Conservation (phyloP, 2,797 vertebrate genomes). For the Lateolabrax maculatus region DNA sequence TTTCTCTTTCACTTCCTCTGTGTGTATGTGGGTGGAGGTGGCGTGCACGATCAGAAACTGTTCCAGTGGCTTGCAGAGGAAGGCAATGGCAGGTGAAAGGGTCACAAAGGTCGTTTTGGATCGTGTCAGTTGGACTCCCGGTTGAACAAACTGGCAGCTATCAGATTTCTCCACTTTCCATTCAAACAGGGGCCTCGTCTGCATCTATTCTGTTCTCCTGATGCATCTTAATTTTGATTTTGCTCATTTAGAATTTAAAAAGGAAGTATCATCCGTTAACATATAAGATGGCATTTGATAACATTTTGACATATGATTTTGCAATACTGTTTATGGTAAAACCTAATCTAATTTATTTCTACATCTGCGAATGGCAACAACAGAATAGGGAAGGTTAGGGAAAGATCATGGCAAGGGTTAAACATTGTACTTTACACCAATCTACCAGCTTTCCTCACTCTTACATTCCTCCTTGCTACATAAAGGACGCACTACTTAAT, state of each 20-base stretch:
- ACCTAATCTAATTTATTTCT: neutral
- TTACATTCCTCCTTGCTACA: neutral
- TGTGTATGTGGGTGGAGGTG: conserved; percentile 9
- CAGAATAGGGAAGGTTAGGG: neutral
- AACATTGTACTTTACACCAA: neutral
- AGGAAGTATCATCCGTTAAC: neutral
- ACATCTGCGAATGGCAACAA: neutral
- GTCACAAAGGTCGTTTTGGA: neutral
- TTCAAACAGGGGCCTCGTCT: too few relatives aligned
- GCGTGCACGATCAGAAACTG: conserved; percentile 40
- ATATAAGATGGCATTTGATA: neutral
- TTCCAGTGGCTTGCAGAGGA: conserved; percentile 10
- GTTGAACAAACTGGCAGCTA: too few relatives aligned
- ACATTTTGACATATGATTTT: neutral
- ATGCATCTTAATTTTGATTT: too few relatives aligned
- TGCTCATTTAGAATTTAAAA: neutral
- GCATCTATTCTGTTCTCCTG: too few relatives aligned
- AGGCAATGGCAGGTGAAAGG: neutral
- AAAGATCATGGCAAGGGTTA: neutral
- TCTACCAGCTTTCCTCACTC: neutral
- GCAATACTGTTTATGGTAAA: neutral
- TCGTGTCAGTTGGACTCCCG: neutral
- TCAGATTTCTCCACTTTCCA: too few relatives aligned
- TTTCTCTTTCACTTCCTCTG: conserved; percentile 51
- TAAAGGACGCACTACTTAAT: neutral